These are phyloP conservation scores for Cheilosia urbana DNA, from an alignment of 2,888 invertebrate species.

Conservation along the genomic window DNA sequence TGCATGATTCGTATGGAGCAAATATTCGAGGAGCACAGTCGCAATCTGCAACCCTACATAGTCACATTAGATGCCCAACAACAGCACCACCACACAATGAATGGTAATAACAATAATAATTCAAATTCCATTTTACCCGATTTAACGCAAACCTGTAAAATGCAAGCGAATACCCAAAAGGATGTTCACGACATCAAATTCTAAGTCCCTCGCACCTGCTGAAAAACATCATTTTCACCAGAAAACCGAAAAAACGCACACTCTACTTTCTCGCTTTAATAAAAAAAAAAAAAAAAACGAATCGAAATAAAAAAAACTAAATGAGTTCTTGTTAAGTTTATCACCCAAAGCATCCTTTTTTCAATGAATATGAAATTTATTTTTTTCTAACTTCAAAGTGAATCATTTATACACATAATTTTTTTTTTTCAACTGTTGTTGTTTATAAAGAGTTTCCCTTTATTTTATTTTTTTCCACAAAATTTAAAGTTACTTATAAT, in stretches of 20 bases:
- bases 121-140: constrained; percentile 82
- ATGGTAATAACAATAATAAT: constrained; percentile 80
- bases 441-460: constrained; percentile 19
- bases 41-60: constrained; percentile 79
- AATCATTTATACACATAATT: constrained; percentile 58
- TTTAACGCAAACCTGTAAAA: constrained; percentile 86
- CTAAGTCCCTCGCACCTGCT: constrained; percentile 82
- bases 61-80: constrained; percentile 77
- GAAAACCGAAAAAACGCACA: constrained; percentile 15
- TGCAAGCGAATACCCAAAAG: constrained; percentile 92
- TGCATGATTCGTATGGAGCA: constrained; percentile 92
- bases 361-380: constrained; percentile 41
- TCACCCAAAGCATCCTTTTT: constrained; percentile 6
- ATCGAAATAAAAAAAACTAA: constrained; percentile 6
- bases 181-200: constrained; percentile 94
- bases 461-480: constrained; percentile 42
- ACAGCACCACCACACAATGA: constrained; percentile 80
- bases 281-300: not conserved
- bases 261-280: constrained; percentile 1
- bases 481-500: constrained; percentile 57
- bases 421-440: constrained; percentile 50
- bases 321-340: constrained; percentile 24
- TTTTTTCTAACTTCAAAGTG: constrained; percentile 37
- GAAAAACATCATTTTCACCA: constrained; percentile 14
- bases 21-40: constrained; percentile 87